phyloP scores from a whole-genome alignment of 2,113 vertebrate genomes.

The Nestor notabilis region DNA sequence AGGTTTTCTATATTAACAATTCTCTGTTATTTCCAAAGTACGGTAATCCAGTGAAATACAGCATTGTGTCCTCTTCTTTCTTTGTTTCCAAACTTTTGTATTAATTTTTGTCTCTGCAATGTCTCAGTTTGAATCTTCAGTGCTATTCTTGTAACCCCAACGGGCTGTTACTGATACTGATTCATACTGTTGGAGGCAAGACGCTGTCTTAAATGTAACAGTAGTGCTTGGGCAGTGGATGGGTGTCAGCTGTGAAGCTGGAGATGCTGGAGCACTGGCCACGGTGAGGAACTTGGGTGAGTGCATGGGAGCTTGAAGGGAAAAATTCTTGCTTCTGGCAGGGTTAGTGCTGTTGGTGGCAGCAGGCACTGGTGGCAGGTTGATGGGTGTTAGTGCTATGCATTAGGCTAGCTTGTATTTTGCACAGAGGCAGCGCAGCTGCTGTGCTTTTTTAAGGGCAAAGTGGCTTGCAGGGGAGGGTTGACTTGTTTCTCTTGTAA shows the following conservation, averaged over 20 bases:
- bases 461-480: neutral
- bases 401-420: neutral
- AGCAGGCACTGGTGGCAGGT: neutral
- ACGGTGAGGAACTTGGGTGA: rapidly evolving
- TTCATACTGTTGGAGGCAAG: neutral
- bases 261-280: neutral
- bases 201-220: neutral
- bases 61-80: neutral
- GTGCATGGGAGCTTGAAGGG: rapidly evolving
- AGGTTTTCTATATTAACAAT: neutral
- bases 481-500: neutral
- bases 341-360: neutral
- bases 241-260: neutral
- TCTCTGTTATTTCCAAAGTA: neutral
- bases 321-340: neutral
- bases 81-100: neutral
- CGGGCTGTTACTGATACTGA: neutral
- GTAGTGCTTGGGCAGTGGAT: neutral
- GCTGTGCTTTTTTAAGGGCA: neutral
- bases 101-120: neutral
- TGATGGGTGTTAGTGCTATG: neutral
- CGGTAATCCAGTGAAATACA: neutral
- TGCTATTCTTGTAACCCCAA: neutral
- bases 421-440: neutral
- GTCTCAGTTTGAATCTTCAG: neutral